A percentile compares a stretch with the other conserved stretches of the same genome.
phyloP scores from a whole-genome alignment of 2,113 vertebrate genomes.

The Ctenodactylus gundi region DNA sequence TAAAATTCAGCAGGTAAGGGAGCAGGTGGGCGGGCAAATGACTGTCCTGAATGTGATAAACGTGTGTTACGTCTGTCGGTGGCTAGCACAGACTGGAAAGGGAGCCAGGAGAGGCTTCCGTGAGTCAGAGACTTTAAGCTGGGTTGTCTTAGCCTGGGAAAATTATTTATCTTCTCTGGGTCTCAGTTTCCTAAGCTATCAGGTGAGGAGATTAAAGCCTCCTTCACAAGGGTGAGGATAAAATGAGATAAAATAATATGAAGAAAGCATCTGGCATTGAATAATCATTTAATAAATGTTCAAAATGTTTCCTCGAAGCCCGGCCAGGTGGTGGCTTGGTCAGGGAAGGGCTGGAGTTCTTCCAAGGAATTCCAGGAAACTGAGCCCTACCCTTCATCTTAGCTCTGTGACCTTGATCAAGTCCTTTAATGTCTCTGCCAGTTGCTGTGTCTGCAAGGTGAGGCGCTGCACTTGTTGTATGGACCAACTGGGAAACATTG shows the following conservation, averaged over 20 bases:
- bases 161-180: background rate
- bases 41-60: background rate
- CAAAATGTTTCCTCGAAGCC: background rate
- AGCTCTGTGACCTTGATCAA: background rate
- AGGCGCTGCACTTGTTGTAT: background rate
- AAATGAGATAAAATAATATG: background rate
- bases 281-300: background rate
- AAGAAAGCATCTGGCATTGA: background rate
- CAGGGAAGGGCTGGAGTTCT: background rate
- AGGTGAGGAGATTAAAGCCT: background rate
- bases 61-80: too few species aligned
- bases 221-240: background rate
- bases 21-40: background rate
- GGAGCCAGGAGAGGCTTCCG: background rate
- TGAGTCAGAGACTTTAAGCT: background rate
- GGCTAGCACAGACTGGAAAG: background rate
- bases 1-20: background rate
- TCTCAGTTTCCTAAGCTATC: background rate
- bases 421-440: background rate
- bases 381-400: background rate
- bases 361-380: background rate
- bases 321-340: background rate
- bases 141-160: background rate
- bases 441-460: background rate
- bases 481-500: background rate